Percentiles rank a stretch among this genome's conserved stretches.
These are phyloP conservation scores for Lepidurus apus DNA, from an alignment of 1,140 invertebrate species.

Conservation along the genomic window DNA sequence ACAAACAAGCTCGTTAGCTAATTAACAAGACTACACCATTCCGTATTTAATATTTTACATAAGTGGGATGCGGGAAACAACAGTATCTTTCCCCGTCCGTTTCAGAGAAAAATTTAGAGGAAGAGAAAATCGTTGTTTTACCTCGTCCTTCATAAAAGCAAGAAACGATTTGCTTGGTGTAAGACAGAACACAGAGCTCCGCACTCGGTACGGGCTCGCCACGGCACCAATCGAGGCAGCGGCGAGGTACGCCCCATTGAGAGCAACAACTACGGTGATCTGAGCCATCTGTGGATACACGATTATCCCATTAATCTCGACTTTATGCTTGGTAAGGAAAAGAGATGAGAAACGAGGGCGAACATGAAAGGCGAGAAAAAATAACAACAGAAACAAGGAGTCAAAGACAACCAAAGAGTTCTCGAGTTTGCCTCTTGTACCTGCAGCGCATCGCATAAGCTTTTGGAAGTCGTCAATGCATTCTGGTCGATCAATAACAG, in stretches of 20 bases:
- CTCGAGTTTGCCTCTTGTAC: constrained; percentile 42
- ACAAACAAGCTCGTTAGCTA: constrained; percentile 11
- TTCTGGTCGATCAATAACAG: constrained; percentile 66
- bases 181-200: constrained; percentile 61
- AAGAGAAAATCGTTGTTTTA: constrained; percentile 40
- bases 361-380: background rate
- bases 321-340: background rate
- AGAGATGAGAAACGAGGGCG: background rate
- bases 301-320: background rate
- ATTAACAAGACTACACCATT: background rate
- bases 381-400: background rate
- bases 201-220: constrained; percentile 57
- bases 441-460: constrained; percentile 74
- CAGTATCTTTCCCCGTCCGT: background rate
- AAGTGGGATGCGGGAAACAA: background rate
- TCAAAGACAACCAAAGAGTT: background rate
- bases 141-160: constrained; percentile 74
- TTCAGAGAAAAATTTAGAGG: background rate
- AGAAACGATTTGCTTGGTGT: constrained; percentile 65
- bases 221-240: constrained; percentile 68
- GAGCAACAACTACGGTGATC: constrained; percentile 74
- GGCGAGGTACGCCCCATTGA: constrained; percentile 62
- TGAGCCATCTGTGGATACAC: constrained; percentile 47
- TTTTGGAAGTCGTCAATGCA: constrained; percentile 77
- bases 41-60: background rate